These are phyloP conservation scores for Yponomeuta plumbellus DNA, from an alignment of 2,888 invertebrate genomes.

Conservation along the genomic window DNA sequence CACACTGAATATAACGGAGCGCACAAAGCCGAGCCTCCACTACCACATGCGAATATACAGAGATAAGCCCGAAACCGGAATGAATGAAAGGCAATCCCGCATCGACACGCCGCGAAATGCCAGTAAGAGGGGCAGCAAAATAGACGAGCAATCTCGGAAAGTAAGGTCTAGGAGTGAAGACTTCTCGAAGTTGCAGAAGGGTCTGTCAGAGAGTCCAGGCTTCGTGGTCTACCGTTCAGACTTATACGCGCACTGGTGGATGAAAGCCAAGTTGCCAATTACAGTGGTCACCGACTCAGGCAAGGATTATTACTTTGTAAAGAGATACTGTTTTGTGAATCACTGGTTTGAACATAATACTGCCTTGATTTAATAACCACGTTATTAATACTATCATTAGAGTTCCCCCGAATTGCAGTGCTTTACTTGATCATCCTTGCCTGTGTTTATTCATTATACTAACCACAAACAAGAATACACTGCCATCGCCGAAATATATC, in stretches of 20 bases:
- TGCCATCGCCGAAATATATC: constrained; percentile 58
- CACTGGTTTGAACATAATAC: constrained; percentile 72
- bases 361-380: constrained; percentile 73
- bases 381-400: constrained; percentile 69
- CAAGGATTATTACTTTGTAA: constrained; percentile 77
- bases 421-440: constrained; percentile 78
- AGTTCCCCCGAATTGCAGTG: constrained; percentile 73
- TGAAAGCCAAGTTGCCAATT: constrained; percentile 88
- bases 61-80: constrained; percentile 45
- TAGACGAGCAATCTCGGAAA: constrained; percentile 44
- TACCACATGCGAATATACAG: constrained; percentile 72
- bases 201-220: constrained; percentile 57
- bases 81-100: constrained; percentile 46
- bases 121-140: constrained; percentile 35
- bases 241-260: constrained; percentile 95
- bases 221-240: constrained; percentile 85
- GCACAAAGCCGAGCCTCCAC: constrained; percentile 66
- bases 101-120: constrained; percentile 52
- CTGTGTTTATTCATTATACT: constrained; percentile 75
- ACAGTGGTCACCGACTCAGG: constrained; percentile 78
- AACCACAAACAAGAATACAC: constrained; percentile 44
- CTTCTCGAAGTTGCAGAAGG: constrained; percentile 63
- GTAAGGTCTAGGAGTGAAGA: constrained; percentile 68
- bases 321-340: constrained; percentile 73
- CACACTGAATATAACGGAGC: constrained; percentile 66